A percentile compares a stretch with the other conserved stretches of the same genome.
phyloP scores from a whole-genome alignment of 2,113 vertebrate genomes.

The Tragelaphus buxtoni region DNA sequence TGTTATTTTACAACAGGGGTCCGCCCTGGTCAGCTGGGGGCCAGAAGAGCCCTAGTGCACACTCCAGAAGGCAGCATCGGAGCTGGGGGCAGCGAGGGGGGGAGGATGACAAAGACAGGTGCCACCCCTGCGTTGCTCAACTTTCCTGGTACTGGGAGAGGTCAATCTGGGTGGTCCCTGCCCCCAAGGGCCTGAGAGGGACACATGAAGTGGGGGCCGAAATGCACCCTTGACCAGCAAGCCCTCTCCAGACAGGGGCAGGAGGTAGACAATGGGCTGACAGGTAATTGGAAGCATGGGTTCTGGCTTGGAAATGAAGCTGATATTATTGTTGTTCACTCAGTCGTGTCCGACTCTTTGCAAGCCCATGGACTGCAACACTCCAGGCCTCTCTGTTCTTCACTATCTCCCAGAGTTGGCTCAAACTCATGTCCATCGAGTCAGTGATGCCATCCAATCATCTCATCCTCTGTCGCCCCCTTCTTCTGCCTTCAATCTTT shows the following conservation, averaged over 20 bases:
- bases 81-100: neutral
- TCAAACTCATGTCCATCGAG: neutral
- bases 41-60: neutral
- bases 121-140: rapidly evolving
- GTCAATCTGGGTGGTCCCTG: neutral
- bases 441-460: neutral
- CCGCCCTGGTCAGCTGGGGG: neutral
- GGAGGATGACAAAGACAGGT: rapidly evolving
- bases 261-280: neutral
- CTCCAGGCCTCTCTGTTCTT: neutral
- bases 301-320: neutral
- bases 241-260: neutral
- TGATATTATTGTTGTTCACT: neutral
- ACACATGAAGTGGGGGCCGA: rapidly evolving
- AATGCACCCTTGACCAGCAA: neutral
- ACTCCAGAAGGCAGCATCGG: neutral
- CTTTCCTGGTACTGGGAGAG: neutral
- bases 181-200: rapidly evolving
- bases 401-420: neutral
- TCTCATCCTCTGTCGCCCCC: neutral
- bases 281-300: neutral
- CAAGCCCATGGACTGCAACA: neutral
- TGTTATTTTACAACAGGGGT: neutral
- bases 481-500: neutral
- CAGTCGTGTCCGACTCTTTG: neutral